phyloP scores from a whole-genome alignment of 2,888 invertebrate species.

The Xestia rhomboidea region DNA sequence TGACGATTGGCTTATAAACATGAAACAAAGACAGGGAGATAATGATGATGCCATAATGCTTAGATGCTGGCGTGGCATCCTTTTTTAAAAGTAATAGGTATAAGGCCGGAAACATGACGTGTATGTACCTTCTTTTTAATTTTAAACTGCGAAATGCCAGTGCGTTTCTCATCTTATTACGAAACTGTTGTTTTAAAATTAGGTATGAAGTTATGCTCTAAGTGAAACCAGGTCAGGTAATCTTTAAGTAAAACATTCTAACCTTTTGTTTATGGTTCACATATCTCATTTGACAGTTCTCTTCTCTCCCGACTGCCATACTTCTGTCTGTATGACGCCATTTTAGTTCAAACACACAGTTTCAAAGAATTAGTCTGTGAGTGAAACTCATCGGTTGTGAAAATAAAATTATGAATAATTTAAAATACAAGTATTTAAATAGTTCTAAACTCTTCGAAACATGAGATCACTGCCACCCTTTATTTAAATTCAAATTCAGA shows the following conservation, averaged over 20 bases:
- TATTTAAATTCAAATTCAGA: slow-evolving; percentile 56
- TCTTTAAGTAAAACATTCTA: background rate
- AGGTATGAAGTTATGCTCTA: background rate
- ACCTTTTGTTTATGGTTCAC: background rate
- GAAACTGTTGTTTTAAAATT: background rate
- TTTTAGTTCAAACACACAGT: background rate
- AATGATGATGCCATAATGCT: no score
- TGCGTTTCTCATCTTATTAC: background rate
- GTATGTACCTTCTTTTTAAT: background rate
- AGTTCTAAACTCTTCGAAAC: slow-evolving; percentile 30
- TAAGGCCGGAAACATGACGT: background rate
- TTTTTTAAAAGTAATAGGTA: background rate
- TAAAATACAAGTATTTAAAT: slow-evolving; percentile 1
- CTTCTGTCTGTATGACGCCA: background rate
- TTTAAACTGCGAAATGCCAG: background rate
- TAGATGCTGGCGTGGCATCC: background rate
- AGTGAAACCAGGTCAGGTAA: background rate
- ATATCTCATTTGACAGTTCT: background rate
- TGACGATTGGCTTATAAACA: no score
- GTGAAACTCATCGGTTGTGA: background rate
- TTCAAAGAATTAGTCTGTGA: no score
- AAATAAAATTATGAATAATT: slow-evolving; percentile 2
- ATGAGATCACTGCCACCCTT: slow-evolving; percentile 32
- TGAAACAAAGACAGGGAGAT: no score
- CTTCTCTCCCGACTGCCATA: background rate